Conservation (phyloP, 2,113 vertebrate species). For the Burhinus oedicnemus region DNA sequence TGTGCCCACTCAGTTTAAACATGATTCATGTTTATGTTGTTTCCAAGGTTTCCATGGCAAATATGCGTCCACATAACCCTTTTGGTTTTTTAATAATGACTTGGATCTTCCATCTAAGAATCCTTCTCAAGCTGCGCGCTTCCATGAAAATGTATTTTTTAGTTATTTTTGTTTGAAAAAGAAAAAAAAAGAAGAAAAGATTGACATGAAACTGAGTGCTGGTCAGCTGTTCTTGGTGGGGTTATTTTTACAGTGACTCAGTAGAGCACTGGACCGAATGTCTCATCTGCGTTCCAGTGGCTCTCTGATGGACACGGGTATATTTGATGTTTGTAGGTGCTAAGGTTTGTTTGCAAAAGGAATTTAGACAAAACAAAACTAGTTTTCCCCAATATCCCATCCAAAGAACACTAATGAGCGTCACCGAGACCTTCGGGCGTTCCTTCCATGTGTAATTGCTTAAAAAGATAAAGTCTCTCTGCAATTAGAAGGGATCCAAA, state of each 20-base stretch:
- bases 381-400: conserved; percentile 6
- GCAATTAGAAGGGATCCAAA: background rate
- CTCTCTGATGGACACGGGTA: background rate
- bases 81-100: background rate
- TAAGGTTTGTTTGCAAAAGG: background rate
- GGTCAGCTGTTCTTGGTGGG: conserved; percentile 54
- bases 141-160: background rate
- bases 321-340: conserved; percentile 18
- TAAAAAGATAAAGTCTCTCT: conserved; percentile 11
- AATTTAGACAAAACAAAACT: background rate
- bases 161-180: background rate
- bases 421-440: background rate
- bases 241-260: conserved; percentile 65
- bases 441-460: background rate
- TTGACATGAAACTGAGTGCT: background rate
- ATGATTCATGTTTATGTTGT: conserved; percentile 53
- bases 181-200: background rate
- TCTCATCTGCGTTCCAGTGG: background rate
- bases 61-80: background rate
- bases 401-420: background rate
- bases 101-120: background rate
- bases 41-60: conserved; percentile 53
- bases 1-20: conserved; percentile 38
- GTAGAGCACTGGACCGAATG: background rate
- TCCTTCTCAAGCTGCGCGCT: background rate